Conservation (phyloP, 2,113 vertebrate species). For the Cyphomyrus discorhynchus region DNA sequence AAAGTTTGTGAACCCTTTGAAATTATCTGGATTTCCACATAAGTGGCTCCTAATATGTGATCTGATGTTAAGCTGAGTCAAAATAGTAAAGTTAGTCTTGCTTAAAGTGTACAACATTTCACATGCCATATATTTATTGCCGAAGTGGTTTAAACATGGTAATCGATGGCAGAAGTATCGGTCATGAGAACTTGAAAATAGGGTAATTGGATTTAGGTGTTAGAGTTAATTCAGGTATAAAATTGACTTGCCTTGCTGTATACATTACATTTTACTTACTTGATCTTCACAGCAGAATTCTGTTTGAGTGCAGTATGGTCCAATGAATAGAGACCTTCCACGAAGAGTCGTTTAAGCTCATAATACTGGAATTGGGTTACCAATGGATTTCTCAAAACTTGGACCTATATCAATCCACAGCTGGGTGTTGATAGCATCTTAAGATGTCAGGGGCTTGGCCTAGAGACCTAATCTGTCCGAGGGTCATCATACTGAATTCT, state of each 20-base stretch:
- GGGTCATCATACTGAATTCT: neutral
- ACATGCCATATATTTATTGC: neutral
- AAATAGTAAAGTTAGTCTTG: neutral
- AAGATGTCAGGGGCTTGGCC: neutral
- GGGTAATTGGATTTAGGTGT: neutral
- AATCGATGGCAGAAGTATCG: neutral
- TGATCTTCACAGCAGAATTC: neutral
- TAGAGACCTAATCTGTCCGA: neutral
- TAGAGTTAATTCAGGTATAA: neutral
- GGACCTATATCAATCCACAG: neutral
- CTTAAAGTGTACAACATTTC: neutral
- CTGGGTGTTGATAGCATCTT: neutral
- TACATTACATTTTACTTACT: neutral
- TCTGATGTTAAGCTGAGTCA: neutral
- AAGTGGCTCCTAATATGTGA: neutral
- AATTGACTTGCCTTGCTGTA: neutral
- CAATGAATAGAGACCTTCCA: neutral
- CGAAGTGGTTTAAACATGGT: neutral
- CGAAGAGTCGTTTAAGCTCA: neutral
- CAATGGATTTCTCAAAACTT: neutral
- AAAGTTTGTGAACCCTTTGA: neutral
- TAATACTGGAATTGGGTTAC: neutral
- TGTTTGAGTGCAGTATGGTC: neutral
- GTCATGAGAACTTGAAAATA: neutral
- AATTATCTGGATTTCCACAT: neutral